Evolutionary conservation across 1,140 invertebrate species (phyloP), one percentile per base, ranked within the genome.

Genomic region (Trachymyrmex septentrionalis): DNA sequence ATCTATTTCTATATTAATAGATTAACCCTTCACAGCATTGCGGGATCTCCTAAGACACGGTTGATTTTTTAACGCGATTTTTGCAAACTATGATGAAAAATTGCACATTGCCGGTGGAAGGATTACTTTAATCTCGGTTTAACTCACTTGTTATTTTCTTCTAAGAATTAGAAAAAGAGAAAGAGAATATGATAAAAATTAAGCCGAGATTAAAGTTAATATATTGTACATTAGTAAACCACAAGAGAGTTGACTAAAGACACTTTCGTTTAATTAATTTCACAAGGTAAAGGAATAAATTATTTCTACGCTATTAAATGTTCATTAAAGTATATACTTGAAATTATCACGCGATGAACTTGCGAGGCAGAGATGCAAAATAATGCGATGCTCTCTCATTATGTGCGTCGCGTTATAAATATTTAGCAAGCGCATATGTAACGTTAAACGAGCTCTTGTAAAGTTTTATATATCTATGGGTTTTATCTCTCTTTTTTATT

Each of bases 401-500:
- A 81, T 24, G 30, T 19, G 12, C 38, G 55, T 48, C 67, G 38
- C 69, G 19, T 82, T 73, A 73, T 50, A 75, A 38, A 75, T 84
- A 84, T 84, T 75, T 84, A 81, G 30, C 16, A 16, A 55, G n/a
- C 77, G 12, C 16, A 38, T 67, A n/a, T n/a, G n/a, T n/a, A 67
- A 55, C 44, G n/a, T 81, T 81, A 81, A 81, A 81, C n/a, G 30
- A 67, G 64, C 66, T 24, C 21, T 34, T n/a, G n/a, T 38, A 30
- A 12, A 57, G 55, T 50, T 38, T 0, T 44, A 10, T 3, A 44
- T 44, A 44, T 44, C 12, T 30, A 24, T 55, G 12, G 55, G 6
- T 34, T 34, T 34, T 6, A 6, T 50, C 12, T 50, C 48, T 14
- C 48, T 38, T 72, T 66, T 66, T 21, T 38, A 59, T 34, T 66